phyloP scores from a whole-genome alignment of 2,113 vertebrate genomes.

The Leucoraja erinaceus region DNA sequence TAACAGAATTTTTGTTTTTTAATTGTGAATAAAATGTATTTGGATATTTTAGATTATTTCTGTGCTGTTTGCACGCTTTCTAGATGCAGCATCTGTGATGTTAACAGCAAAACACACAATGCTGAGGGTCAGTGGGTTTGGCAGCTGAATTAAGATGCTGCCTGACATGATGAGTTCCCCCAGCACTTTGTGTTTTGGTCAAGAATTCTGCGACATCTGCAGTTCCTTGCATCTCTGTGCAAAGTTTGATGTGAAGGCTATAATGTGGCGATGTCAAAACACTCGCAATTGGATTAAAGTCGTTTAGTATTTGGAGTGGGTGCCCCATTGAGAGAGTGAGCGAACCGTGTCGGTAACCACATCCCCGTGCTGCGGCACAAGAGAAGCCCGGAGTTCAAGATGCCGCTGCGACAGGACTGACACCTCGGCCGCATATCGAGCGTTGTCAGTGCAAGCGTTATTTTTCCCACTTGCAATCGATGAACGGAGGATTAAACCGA shows the following conservation, averaged over 20 bases:
- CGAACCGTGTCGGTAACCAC: neutral
- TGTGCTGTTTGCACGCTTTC: neutral
- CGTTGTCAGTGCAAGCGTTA: neutral
- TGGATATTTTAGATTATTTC: neutral
- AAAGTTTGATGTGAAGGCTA: neutral
- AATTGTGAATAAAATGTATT: neutral
- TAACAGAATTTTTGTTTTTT: neutral
- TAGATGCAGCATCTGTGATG: neutral
- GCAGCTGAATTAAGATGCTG: no score
- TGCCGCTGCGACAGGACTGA: neutral
- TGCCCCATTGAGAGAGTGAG: neutral
- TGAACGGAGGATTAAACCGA: neutral
- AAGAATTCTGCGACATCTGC: no score
- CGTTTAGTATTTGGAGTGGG: neutral
- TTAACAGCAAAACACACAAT: no score
- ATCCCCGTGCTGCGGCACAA: no score
- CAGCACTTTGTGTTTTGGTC: no score
- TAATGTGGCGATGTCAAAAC: neutral
- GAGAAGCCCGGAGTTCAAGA: neutral
- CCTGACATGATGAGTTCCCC: no score
- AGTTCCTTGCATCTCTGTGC: no score
- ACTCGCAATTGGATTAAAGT: neutral
- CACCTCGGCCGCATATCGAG: neutral
- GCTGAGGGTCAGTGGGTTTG: no score
- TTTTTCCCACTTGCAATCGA: no score